Evolutionary conservation across 2,797 vertebrate species (phyloP), one percentile per base, ranked within the genome.

Genomic region (Lithobates pipiens): DNA sequence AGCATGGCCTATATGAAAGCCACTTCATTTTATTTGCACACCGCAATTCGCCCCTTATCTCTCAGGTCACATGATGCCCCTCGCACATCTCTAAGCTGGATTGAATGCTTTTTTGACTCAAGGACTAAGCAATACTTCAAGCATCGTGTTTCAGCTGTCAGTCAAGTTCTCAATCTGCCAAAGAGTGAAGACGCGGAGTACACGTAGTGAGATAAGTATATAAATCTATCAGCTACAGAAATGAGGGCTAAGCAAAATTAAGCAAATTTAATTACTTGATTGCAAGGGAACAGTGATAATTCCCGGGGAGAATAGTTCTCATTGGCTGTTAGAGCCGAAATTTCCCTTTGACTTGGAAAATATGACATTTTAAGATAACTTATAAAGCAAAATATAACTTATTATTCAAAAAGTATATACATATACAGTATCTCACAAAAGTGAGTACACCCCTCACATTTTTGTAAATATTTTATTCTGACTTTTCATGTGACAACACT

Each of bases 41-140:
- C 57, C n/a, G 76, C 15, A 13, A 13, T 11, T 21, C 61, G 23
- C 57, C 21, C 7, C 32, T 54, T 39, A 65, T 65, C 54, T 46
- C 61, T 25, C 1, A 69, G 77, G 77, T 44, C 63, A 79, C 63
- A 11, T 79, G 36, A 69, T 46, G 63, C 36, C 10, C 61, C 36
- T 21, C 25, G 36, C 77, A 79, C 77, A 29, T 79, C 63, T 67
- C 39, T 68, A 65, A 79, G 63, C 67, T 79, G 77, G 63, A 79
- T 67, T 68, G 61, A 79, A 46, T 69, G 39, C 29, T 79, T 80
- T 80, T 46, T 79, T 46, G 13, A 27, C 57, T 78, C 61, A 25
- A 21, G 27, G 34, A 65, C 61, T 57, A 32, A 79, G 39, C 25
- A 67, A 69, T 79, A 79, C 77, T 79, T 68, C 42, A 79, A 68